These are phyloP conservation scores for Sus cebifrons DNA, from an alignment of 2,797 vertebrate genomes.

Conservation along the genomic window DNA sequence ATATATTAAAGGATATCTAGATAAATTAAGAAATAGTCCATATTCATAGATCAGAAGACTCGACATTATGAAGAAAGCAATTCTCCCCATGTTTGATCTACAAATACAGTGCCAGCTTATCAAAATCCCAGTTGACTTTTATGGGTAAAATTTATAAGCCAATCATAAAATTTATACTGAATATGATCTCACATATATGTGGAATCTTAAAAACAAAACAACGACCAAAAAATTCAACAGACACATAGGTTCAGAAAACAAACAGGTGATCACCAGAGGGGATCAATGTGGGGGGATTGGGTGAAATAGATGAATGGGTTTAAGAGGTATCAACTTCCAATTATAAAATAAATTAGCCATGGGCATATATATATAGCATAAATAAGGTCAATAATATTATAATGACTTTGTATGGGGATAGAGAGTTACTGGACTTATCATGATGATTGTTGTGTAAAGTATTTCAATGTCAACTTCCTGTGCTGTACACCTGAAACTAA, in stretches of 20 bases:
- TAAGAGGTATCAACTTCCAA: neutral
- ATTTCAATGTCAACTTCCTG: neutral
- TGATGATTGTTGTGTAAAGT: neutral
- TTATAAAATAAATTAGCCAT: neutral
- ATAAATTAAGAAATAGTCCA: neutral
- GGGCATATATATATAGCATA: neutral
- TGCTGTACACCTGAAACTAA: neutral
- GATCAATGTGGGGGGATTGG: neutral
- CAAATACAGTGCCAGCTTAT: neutral
- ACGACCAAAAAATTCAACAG: neutral
- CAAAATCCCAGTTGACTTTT: neutral
- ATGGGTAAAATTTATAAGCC: neutral
- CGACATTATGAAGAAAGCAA: neutral
- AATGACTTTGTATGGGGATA: neutral
- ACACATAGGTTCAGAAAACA: neutral
- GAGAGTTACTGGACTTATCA: neutral
- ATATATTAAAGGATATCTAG: slow-evolving; percentile 3
- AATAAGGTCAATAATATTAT: neutral
- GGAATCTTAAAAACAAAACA: neutral
- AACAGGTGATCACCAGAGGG: neutral
- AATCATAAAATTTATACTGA: neutral
- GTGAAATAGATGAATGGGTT: neutral
- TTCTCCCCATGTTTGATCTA: neutral
- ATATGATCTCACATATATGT: neutral
- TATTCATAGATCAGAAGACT: neutral